Conservation (phyloP, 2,797 vertebrate genomes). For the Halcyon smyrnensis region DNA sequence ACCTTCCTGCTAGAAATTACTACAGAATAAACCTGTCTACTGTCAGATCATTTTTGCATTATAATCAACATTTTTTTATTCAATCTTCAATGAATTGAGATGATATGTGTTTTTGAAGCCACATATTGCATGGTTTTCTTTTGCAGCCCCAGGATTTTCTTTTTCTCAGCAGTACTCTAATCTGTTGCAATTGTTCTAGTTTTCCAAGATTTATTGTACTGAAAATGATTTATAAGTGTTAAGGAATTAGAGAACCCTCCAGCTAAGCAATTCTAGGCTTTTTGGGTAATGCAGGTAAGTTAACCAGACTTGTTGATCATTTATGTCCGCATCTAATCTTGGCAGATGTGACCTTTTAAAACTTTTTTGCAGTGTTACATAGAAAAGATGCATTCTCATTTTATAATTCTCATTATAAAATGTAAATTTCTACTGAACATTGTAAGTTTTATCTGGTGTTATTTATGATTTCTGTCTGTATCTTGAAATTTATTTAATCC, state of each 20-base stretch:
- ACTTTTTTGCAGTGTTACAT: background rate
- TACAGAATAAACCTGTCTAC: background rate
- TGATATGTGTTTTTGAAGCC: background rate
- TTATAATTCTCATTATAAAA: background rate
- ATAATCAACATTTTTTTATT: background rate
- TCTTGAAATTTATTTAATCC: background rate
- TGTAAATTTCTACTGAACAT: background rate
- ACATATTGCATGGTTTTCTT: background rate
- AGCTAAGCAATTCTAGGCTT: background rate
- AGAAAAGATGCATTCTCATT: background rate
- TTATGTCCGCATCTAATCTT: background rate
- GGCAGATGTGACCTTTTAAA: background rate
- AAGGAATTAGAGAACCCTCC: background rate
- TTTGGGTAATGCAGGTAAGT: background rate
- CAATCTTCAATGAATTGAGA: background rate
- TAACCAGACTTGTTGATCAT: background rate
- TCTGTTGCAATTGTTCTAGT: background rate
- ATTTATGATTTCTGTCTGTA: background rate
- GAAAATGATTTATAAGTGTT: background rate
- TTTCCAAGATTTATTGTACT: background rate
- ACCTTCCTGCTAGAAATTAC: background rate
- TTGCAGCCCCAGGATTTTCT: background rate
- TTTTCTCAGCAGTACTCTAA: background rate
- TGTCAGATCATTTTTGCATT: background rate
- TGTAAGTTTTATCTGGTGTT: background rate